Conservation (phyloP, 2,888 invertebrate species). For the Electrophaes corylata region DNA sequence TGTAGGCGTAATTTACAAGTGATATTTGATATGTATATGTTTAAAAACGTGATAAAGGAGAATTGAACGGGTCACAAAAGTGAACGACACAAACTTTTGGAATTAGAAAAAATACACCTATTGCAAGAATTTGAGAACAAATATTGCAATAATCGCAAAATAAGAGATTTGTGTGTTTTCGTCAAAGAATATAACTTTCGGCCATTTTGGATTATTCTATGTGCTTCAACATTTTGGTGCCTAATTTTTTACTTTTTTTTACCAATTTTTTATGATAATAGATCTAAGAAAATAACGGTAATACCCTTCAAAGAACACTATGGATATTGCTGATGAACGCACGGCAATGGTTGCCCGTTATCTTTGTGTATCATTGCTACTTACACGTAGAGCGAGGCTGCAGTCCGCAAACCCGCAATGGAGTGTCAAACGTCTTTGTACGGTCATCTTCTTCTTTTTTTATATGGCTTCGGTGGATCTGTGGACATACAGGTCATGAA, state of each 20-base stretch:
- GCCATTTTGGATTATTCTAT: constrained; percentile 51
- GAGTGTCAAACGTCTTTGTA: no score
- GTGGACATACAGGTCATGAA: no score
- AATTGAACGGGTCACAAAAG: constrained; percentile 35
- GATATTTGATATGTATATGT: constrained; percentile 41
- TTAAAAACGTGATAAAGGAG: constrained; percentile 32
- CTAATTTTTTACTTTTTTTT: constrained; percentile 52
- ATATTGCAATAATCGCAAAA: no score
- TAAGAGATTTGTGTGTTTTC: constrained; percentile 24
- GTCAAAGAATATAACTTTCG: constrained; percentile 58
- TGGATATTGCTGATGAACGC: no score
- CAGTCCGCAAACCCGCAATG: no score
- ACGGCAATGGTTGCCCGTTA: no score
- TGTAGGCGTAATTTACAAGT: constrained; percentile 36
- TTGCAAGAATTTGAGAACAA: neutral
- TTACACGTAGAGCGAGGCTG: no score
- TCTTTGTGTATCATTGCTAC: no score
- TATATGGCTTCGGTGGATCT: no score
- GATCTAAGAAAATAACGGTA: constrained; percentile 12
- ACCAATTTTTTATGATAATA: constrained; percentile 19
- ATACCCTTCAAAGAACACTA: neutral
- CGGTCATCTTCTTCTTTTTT: no score
- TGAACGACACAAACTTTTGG: constrained; percentile 11
- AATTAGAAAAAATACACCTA: constrained; percentile 9
- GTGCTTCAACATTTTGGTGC: constrained; percentile 56